phyloP scores from a whole-genome alignment of 2,888 invertebrate genomes.

The Stenoptilia bipunctidactyla region DNA sequence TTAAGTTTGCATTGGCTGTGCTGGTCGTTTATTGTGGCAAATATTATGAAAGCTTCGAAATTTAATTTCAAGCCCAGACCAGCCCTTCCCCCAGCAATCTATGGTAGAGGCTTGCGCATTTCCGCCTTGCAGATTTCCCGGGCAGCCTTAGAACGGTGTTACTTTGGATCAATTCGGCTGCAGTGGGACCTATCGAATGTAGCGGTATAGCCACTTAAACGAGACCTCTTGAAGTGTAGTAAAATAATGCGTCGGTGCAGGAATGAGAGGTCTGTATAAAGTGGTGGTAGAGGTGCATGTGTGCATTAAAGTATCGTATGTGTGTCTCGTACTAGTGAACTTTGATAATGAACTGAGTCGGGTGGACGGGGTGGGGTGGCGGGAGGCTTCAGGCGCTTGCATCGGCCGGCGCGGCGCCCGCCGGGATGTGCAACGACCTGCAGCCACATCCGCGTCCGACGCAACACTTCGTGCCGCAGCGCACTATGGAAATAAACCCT shows the following conservation, averaged over 20 bases:
- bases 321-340: slow-evolving; percentile 64
- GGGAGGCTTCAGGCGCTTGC: slow-evolving; percentile 21
- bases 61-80: no score
- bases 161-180: not conserved
- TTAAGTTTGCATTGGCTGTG: no score
- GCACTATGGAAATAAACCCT: no score
- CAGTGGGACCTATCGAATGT: not conserved
- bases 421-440: slow-evolving; percentile 43
- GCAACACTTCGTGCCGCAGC: not conserved
- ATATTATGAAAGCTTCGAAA: no score
- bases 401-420: no score
- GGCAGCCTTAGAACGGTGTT: no score
- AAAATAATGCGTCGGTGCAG: not conserved
- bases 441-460: slow-evolving; percentile 28
- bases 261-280: not conserved
- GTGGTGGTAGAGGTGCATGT: slow-evolving; percentile 16
- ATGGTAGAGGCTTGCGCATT: slow-evolving; percentile 27
- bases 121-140: slow-evolving; percentile 52
- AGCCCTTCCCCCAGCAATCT: no score
- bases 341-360: slow-evolving; percentile 66
- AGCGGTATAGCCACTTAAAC: not conserved
- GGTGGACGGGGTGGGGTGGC: slow-evolving; percentile 24
- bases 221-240: not conserved
- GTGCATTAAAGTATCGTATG: slow-evolving; percentile 32
- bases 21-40: no score